Conservation (phyloP, 1,140 invertebrate genomes). For the Xylocopa sonorina region DNA sequence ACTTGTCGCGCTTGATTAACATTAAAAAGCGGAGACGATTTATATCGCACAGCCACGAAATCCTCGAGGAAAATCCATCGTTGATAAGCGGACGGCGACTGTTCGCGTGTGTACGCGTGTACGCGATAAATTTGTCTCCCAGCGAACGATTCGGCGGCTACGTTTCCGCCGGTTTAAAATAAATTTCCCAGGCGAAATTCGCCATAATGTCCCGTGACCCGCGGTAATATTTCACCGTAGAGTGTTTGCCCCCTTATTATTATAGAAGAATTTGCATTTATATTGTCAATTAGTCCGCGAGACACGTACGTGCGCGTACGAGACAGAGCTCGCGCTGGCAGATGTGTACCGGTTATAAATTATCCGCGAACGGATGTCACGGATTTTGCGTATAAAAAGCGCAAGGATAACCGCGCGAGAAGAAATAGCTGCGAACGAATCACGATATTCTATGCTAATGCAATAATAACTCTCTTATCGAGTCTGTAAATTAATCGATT, state of each 20-base stretch:
- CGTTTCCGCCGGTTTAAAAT: background rate
- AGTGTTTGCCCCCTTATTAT: constrained; percentile 9
- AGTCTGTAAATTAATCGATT: no score
- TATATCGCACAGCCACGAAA: no score
- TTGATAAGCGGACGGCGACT: background rate
- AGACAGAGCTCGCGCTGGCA: background rate
- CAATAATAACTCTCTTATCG: no score
- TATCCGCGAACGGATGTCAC: background rate
- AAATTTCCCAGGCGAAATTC: constrained; percentile 13
- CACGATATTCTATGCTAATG: no score
- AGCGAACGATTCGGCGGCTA: background rate
- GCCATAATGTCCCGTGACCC: background rate
- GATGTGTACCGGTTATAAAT: background rate
- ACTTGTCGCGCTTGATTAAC: background rate
- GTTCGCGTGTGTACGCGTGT: background rate
- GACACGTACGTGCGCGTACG: background rate
- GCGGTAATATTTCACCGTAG: background rate
- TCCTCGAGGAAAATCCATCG: background rate
- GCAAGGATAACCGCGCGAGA: no score
- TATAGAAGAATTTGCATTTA: constrained; percentile 16
- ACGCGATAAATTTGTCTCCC: background rate
- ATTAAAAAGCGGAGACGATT: background rate
- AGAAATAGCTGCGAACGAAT: no score
- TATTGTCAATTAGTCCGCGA: constrained; percentile 14
- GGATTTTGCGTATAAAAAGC: background rate